phyloP scores from a whole-genome alignment of 2,797 vertebrate species.

The Sciaenops ocellatus region DNA sequence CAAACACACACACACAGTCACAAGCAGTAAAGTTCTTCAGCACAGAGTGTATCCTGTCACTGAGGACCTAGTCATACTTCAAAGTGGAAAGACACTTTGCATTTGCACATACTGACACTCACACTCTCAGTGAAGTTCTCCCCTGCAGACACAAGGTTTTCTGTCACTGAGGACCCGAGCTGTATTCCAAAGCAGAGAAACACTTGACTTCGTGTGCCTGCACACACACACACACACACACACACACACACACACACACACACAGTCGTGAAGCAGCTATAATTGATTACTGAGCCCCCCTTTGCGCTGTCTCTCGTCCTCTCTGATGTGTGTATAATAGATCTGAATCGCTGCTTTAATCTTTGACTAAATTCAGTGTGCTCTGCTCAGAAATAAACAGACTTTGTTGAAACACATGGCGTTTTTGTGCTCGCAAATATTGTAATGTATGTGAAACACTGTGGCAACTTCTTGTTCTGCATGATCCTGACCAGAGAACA shows the following conservation, averaged over 20 bases:
- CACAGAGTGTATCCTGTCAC: constrained; percentile 29
- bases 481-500: not conserved
- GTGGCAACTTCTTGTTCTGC: not conserved
- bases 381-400: constrained; percentile 4
- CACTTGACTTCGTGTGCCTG: not conserved
- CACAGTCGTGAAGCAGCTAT: constrained; percentile 5
- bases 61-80: constrained; percentile 31
- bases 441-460: not conserved
- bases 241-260: not conserved
- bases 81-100: constrained; percentile 23
- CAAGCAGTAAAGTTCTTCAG: constrained; percentile 5
- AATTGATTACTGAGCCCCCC: constrained; percentile 18
- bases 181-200: constrained; percentile 31
- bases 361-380: constrained; percentile 14
- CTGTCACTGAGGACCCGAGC: constrained; percentile 43
- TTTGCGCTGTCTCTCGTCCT: constrained; percentile 2
- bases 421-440: not conserved
- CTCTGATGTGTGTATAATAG: constrained; percentile 36
- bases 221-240: not conserved
- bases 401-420: not conserved
- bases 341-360: constrained; percentile 49
- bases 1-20: constrained; percentile 4
- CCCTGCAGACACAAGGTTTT: constrained; percentile 30
- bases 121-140: not conserved
- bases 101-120: constrained; percentile 22